These are phyloP conservation scores for Anabas testudineus DNA, from an alignment of 2,797 vertebrate species.

Conservation along the genomic window DNA sequence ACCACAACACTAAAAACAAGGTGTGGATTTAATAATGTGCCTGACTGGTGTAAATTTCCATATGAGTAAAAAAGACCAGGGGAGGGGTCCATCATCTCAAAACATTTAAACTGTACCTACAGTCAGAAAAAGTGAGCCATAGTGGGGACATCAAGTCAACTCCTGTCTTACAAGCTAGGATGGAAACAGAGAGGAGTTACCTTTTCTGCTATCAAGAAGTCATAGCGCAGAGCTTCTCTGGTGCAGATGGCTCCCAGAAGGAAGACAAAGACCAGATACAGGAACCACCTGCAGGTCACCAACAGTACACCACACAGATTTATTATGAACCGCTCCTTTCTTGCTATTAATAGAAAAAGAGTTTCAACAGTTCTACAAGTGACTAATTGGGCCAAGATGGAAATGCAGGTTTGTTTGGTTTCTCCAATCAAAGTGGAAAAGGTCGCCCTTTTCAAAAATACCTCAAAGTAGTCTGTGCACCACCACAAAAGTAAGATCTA, in stretches of 20 bases:
- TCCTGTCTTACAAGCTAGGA: constrained; percentile 9
- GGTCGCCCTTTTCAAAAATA: constrained; percentile 9
- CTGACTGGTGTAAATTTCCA: constrained; percentile 1
- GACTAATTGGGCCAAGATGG: constrained; percentile 7
- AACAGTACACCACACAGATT: constrained; percentile 54
- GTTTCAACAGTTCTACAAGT: constrained; percentile 14
- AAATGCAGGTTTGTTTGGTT: constrained; percentile 18
- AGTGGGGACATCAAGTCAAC: constrained; percentile 33
- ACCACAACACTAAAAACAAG: no score
- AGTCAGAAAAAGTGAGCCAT: constrained; percentile 21
- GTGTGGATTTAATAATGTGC: no score
- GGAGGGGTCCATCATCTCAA: background rate
- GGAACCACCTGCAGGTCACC: constrained; percentile 94
- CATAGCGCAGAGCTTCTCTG: constrained; percentile 92
- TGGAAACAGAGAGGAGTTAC: constrained; percentile 78
- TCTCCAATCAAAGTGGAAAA: constrained; percentile 23
- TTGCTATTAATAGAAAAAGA: constrained; percentile 52
- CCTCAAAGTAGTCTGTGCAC: background rate
- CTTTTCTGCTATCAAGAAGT: constrained; percentile 99
- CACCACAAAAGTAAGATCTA: constrained; percentile 3
- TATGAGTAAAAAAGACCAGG: background rate
- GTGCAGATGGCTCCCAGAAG: constrained; percentile 95
- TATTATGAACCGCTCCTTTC: constrained; percentile 43
- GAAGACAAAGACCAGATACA: constrained; percentile 97
- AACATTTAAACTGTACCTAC: background rate